phyloP scores from a whole-genome alignment of 1,140 invertebrate species.

The Leptopilina clavipes region DNA sequence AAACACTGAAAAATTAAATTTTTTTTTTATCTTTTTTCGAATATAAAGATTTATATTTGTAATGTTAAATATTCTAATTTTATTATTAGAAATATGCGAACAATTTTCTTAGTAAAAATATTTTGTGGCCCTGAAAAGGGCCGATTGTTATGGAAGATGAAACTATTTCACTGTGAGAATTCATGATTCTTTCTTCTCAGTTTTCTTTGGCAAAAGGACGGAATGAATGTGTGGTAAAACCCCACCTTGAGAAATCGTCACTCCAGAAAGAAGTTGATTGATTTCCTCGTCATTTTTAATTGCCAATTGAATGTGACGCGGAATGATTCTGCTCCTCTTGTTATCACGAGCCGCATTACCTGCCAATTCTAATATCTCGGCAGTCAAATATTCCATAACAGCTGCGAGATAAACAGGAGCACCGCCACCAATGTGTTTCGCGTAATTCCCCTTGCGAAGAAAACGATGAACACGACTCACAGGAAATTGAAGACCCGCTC shows the following conservation, averaged over 20 bases:
- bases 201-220: no score
- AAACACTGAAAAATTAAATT: no score
- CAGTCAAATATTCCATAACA: slow-evolving; percentile 41
- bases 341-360: slow-evolving; percentile 16
- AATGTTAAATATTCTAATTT: no score
- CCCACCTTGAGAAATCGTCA: slow-evolving; percentile 39
- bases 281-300: slow-evolving; percentile 90
- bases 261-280: neutral
- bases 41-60: no score
- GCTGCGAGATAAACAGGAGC: slow-evolving; percentile 38
- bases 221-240: slow-evolving; percentile 38
- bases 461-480: slow-evolving; percentile 73
- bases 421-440: slow-evolving; percentile 11
- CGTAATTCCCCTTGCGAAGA: slow-evolving; percentile 37
- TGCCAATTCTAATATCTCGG: slow-evolving; percentile 38
- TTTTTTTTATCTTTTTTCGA: no score
- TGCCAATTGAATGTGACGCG: slow-evolving; percentile 74
- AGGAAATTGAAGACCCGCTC: no score
- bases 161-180: no score
- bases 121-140: no score
- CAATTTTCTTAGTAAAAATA: no score
- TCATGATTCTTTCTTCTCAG: no score
- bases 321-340: slow-evolving; percentile 37
- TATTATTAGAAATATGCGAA: no score
- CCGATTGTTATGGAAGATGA: no score